A percentile compares a stretch with the other conserved stretches of the same genome.
Conservation (phyloP, 2,113 vertebrate species). For the Cynopterus brachyotis region DNA sequence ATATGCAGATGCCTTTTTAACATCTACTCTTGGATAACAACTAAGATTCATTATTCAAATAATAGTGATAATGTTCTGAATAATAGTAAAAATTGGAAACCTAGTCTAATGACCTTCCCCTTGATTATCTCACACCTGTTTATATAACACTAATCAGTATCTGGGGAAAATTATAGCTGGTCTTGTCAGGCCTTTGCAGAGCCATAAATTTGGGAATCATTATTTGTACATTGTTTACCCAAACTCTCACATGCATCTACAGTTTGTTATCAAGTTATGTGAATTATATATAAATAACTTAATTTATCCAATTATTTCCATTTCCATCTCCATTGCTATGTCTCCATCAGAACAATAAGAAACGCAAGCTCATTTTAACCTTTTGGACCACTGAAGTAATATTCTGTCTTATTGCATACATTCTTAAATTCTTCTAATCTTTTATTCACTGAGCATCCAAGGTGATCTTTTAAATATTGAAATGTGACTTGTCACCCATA, state of each 20-base stretch:
- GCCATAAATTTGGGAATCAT: not conserved
- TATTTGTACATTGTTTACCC: not conserved
- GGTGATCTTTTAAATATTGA: not conserved
- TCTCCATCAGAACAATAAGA: not conserved
- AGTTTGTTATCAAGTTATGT: not conserved
- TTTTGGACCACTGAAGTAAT: not conserved
- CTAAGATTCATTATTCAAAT: not conserved
- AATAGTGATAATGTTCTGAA: not conserved
- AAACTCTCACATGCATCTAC: not conserved
- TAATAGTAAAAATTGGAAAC: not conserved
- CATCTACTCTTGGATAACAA: not conserved
- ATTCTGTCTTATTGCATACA: not conserved
- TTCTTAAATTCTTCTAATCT: not conserved
- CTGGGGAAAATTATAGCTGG: not conserved
- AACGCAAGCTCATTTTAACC: no score
- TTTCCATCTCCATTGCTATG: not conserved
- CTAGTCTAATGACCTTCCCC: not conserved
- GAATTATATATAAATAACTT: not conserved
- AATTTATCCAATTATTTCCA: not conserved
- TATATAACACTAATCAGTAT: not conserved
- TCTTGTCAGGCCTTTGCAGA: not conserved
- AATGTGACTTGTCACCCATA: not conserved
- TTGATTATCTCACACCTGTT: not conserved
- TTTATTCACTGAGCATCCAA: not conserved
- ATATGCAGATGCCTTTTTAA: not conserved